A percentile compares a stretch with the other conserved stretches of the same genome.
Evolutionary conservation across 2,888 invertebrate species (phyloP).

Genomic region (Temnothorax ravouxi): DNA sequence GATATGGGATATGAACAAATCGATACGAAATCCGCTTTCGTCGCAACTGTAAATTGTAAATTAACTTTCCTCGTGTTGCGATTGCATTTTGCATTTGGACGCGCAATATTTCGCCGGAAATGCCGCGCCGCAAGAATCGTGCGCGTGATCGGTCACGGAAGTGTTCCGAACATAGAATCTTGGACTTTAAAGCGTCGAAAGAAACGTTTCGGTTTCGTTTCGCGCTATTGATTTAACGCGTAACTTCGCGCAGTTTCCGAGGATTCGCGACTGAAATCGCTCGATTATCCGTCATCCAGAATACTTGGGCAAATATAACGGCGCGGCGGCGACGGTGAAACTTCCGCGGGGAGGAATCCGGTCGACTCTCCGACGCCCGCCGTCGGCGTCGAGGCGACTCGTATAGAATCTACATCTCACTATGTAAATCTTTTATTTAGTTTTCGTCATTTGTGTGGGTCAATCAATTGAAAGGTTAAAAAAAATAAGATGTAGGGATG

Average conservation of each 20-base stretch:
- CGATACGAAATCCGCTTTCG: not conserved
- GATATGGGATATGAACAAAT: not conserved
- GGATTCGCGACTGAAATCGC: constrained; percentile 33
- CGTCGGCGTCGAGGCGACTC: constrained; percentile 64
- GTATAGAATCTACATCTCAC: constrained; percentile 41
- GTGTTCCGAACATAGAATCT: not conserved
- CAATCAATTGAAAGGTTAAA: not conserved
- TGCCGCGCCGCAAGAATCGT: not conserved
- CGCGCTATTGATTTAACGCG: constrained; percentile 38
- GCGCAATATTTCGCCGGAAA: not conserved
- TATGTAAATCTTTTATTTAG: constrained; percentile 9
- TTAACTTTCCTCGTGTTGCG: not conserved
- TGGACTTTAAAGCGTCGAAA: not conserved
- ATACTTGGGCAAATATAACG: constrained; percentile 24
- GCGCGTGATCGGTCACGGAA: not conserved
- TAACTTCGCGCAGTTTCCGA: constrained; percentile 17
- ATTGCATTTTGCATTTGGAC: not conserved
- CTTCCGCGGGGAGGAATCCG: constrained; percentile 11
- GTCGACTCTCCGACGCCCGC: constrained; percentile 52
- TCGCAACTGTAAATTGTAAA: constrained; percentile 6
- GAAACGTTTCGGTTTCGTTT: not conserved
- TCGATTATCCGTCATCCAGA: constrained; percentile 19
- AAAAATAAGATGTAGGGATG: not conserved
- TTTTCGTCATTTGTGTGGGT: not conserved
- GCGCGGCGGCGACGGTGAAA: constrained; percentile 24